phyloP scores from a whole-genome alignment of 2,113 vertebrate genomes.

The Egretta garzetta region DNA sequence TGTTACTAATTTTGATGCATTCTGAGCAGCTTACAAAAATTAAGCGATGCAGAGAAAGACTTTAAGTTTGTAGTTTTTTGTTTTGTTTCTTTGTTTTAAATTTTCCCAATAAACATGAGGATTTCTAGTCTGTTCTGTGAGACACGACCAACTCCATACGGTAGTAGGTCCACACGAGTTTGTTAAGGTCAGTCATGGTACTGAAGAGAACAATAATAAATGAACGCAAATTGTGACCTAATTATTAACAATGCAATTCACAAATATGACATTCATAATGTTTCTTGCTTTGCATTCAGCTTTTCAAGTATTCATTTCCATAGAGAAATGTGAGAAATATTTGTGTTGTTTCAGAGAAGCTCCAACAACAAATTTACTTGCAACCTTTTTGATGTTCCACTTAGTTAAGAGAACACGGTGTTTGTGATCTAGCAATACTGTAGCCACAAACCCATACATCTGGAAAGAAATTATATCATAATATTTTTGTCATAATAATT shows the following conservation, averaged over 20 bases:
- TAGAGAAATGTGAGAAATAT: neutral
- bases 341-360: rapidly evolving
- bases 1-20: neutral
- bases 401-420: neutral
- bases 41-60: neutral
- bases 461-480: neutral
- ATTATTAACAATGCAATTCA: neutral
- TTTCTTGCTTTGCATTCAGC: neutral
- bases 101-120: neutral
- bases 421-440: neutral
- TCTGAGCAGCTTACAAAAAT: neutral
- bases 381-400: neutral
- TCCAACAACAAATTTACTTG: neutral
- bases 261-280: neutral
- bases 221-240: neutral
- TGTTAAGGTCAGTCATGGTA: neutral
- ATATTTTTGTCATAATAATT: neutral
- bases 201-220: neutral
- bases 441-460: neutral
- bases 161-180: neutral
- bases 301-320: neutral
- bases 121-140: neutral
- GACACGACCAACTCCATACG: neutral
- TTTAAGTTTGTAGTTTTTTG: neutral
- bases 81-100: neutral